Percentiles rank a stretch among this genome's conserved stretches.
These are phyloP conservation scores for Euwallacea similis DNA, from an alignment of 1,140 invertebrate genomes.

Conservation along the genomic window DNA sequence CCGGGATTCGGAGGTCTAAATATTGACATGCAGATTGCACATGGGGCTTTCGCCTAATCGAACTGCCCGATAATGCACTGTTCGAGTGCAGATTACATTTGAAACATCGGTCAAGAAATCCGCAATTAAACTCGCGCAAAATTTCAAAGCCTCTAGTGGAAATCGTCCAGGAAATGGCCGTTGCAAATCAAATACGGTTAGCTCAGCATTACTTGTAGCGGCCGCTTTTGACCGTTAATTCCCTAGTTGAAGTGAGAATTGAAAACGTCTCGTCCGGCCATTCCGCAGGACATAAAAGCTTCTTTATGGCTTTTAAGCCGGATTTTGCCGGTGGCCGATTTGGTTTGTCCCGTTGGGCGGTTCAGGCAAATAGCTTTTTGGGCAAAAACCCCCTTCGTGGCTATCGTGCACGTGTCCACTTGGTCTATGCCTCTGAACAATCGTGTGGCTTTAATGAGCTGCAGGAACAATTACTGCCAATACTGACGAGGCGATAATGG, in stretches of 20 bases:
- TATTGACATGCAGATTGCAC: too few species aligned
- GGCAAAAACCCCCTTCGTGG: too few species aligned
- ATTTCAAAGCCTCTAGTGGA: too few species aligned
- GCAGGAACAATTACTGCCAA: too few species aligned
- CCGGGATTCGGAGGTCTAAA: background rate
- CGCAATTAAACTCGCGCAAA: background rate
- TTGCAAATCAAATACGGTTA: constrained; percentile 17
- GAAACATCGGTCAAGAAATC: background rate
- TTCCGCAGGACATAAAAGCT: constrained; percentile 12
- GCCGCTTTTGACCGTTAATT: constrained; percentile 16
- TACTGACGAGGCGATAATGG: too few species aligned
- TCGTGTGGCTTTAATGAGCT: too few species aligned
- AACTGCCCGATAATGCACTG: background rate
- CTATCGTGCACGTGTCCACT: too few species aligned
- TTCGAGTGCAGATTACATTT: background rate
- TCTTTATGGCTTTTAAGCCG: constrained; percentile 15
- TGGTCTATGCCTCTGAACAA: too few species aligned
- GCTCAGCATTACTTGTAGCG: too few species aligned
- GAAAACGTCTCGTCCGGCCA: constrained; percentile 11
- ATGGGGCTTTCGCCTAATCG: background rate
- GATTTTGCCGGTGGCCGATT: constrained; percentile 7
- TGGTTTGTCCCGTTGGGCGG: too few species aligned
- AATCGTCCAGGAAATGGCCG: background rate
- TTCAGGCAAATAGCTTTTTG: too few species aligned
- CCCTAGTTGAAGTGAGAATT: constrained; percentile 17